Percentiles rank a stretch among this genome's conserved stretches.
Conservation (phyloP, 2,888 invertebrate species). For the Conistra vaccinii region DNA sequence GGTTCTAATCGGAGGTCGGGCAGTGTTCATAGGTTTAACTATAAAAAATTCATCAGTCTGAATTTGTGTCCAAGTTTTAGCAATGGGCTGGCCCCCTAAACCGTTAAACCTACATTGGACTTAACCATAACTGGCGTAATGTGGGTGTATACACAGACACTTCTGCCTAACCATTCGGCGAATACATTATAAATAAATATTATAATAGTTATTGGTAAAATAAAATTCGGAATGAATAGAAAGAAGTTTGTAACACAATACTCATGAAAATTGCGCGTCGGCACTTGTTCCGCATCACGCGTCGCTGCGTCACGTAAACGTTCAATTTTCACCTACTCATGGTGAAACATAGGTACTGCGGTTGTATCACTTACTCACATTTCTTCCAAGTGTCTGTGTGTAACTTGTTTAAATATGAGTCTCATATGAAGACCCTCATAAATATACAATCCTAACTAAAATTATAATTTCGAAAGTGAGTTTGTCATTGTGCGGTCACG, state of each 20-base stretch:
- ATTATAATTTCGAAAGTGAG: too few species aligned
- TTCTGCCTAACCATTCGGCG: not conserved
- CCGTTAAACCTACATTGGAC: not conserved
- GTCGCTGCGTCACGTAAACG: constrained; percentile 13
- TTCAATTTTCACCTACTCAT: constrained; percentile 30
- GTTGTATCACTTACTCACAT: constrained; percentile 22
- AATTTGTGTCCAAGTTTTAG: not conserved
- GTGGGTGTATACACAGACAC: not conserved
- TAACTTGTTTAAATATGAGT: not conserved
- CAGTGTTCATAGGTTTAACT: not conserved
- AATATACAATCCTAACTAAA: too few species aligned
- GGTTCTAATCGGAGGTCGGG: not conserved
- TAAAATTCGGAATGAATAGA: constrained; percentile 19
- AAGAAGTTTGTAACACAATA: constrained; percentile 23
- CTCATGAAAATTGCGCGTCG: constrained; percentile 12
- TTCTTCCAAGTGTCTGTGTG: not conserved
- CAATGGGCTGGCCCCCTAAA: not conserved
- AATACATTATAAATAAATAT: too few species aligned
- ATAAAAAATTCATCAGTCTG: not conserved
- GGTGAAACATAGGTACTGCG: constrained; percentile 5
- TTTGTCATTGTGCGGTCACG: too few species aligned
- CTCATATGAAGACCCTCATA: too few species aligned
- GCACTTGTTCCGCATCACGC: constrained; percentile 18
- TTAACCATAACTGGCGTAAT: not conserved
- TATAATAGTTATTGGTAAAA: constrained; percentile 8